These are phyloP conservation scores for Acrocephalus arundinaceus DNA, from an alignment of 2,113 vertebrate genomes.

Conservation along the genomic window DNA sequence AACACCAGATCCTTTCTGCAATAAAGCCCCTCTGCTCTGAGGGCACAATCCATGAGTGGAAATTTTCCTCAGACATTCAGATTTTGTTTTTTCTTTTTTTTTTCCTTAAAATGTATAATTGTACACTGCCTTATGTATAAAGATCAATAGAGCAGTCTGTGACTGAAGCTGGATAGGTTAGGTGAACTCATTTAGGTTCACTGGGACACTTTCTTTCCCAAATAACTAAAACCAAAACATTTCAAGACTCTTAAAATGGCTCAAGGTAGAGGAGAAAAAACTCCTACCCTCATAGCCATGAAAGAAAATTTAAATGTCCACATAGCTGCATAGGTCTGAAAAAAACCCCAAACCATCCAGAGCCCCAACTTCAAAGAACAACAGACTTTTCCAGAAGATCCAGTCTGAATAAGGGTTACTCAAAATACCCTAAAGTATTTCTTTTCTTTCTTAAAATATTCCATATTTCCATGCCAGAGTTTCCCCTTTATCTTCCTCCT, in stretches of 20 bases:
- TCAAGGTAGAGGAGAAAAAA: not conserved
- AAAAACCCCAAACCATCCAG: not conserved
- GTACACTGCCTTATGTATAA: not conserved
- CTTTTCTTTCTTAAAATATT: not conserved
- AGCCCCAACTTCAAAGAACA: not conserved
- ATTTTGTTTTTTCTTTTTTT: not conserved
- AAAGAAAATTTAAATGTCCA: not conserved
- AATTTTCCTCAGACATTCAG: not conserved
- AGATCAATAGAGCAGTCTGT: not conserved
- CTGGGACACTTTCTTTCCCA: not conserved
- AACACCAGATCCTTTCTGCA: not conserved
- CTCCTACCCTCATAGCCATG: not conserved
- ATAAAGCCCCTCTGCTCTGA: not conserved
- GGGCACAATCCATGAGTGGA: not conserved
- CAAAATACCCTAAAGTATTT: not conserved
- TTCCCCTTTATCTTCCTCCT: not conserved
- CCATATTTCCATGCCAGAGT: not conserved
- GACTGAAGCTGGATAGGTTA: not conserved
- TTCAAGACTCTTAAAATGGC: not conserved
- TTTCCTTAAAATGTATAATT: not conserved
- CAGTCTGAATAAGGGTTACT: not conserved
- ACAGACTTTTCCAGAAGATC: not conserved
- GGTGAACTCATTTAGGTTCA: not conserved
- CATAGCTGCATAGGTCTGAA: not conserved
- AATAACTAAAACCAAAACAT: not conserved